Evolutionary conservation across 2,797 vertebrate species (phyloP), one percentile per base, ranked within the genome.

Genomic region (Gymnocypris eckloni): DNA sequence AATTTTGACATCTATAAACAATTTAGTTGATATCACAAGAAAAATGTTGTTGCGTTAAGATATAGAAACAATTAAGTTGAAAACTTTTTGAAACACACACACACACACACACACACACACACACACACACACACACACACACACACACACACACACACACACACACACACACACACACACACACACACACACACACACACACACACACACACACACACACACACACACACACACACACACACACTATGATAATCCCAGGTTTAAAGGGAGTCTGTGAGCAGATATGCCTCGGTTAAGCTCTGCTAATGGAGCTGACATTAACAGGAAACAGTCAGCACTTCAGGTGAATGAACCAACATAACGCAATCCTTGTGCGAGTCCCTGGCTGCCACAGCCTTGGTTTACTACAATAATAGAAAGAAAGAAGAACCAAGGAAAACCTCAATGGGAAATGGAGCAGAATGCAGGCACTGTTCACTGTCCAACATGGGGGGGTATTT

Each of bases 341-440:
- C 33, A 81, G 52, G 43, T 92, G 67, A 95, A 88, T 67, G 59
- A 95, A 87, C 69, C 92, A 95, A 89, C 93, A 95, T 64, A 83
- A 79, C 22, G 13, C 10, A 81, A 33, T 37, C n/a, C 50, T 86
- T 83, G 64, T 87, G 71, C 28, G 43, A 64, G 66, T 59, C 66
- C 2, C 10, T 39, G 37, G 39, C 15, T 69, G 45, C 48, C 41
- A 67, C 71, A 86, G 82, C n/a, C 52, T 79, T 81, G 81, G 48
- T 81, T 86, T 71, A 85, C 86, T 89, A 81, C 81, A 93, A 77
- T 91, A 91, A 92, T 80, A 83, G 71, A 85, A 80, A 69, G 91
- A 59, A 76, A 61, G 56, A 81, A 61, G 16, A 76, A 37, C 72
- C 41, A 83, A 33, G 33, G 91, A 91, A 94, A 91, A 90, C 61